Evolutionary conservation across 2,888 invertebrate species (phyloP), one percentile per base, ranked within the genome.

Genomic region (Hyposoter dolosus): DNA sequence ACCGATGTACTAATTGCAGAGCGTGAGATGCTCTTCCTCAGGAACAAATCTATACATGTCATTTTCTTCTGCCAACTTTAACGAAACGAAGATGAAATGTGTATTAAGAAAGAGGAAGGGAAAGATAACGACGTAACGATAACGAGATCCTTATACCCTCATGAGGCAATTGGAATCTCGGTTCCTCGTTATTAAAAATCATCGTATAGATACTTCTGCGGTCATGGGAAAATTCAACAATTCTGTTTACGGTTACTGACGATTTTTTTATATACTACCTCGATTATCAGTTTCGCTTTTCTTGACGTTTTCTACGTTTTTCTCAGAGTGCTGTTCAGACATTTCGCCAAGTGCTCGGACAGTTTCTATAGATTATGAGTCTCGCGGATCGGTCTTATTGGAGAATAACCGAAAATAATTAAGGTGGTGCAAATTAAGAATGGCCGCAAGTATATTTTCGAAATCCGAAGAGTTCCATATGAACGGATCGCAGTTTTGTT

Each of bases 171-270:
- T 68, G 71, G 81, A 71, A 75, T 86, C 77, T 81, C 74, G 23
- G 77, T 81, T 90, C 88, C 90, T 87, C 88, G 87, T 92, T 92
- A 90, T 92, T 92, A 65, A 68, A 69, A 32, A 69, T 74, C 86
- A 83, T 88, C 88, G 45, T 28, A 3, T 83, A 88, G 85, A 88
- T 84, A 88, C 77, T 88, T 82, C 79, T 76, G n/a, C 28, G 83
- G 82, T 75, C 90, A 90, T 91, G 90, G 90, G 90, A 91, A 91
- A 91, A 88, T 76, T 43, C 85, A 60, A 28, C 66, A 77, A 72
- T 28, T 75, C 53, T 71, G n/a, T n/a, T n/a, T n/a, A n/a, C n/a
- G n/a, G n/a, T n/a, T n/a, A n/a, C n/a, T n/a, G n/a, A n/a, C n/a
- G n/a, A n/a, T n/a, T n/a, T n/a, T n/a, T n/a, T n/a, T n/a, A n/a